phyloP scores from a whole-genome alignment of 2,888 invertebrate species.

The Dimorphilus gyrociliatus region DNA sequence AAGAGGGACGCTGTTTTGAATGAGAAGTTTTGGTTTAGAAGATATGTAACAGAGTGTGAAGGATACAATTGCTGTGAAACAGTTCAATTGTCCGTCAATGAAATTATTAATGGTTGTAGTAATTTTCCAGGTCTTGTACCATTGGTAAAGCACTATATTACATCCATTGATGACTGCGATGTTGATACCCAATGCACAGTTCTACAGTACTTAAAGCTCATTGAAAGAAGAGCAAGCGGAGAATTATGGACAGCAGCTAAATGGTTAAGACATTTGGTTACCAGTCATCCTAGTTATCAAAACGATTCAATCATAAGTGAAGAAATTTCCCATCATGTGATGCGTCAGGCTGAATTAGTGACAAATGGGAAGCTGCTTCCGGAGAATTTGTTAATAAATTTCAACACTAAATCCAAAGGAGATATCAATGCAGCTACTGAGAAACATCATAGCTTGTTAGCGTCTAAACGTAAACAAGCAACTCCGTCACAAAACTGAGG shows the following conservation, averaged over 20 bases:
- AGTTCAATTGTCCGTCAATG: constrained; percentile 80
- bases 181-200: constrained; percentile 95
- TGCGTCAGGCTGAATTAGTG: too few relatives aligned
- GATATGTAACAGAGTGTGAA: constrained; percentile 9
- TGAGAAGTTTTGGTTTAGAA: constrained; percentile 73
- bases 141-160: constrained; percentile 78
- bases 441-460: too few relatives aligned
- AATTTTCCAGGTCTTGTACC: constrained; percentile 87
- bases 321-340: constrained; percentile 26
- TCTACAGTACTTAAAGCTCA: constrained; percentile 82
- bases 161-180: constrained; percentile 78
- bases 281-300: constrained; percentile 69
- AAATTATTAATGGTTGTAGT: constrained; percentile 87
- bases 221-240: constrained; percentile 45
- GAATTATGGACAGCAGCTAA: constrained; percentile 79
- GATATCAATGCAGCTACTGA: too few relatives aligned
- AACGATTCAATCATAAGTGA: constrained; percentile 77
- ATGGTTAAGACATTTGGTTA: constrained; percentile 81
- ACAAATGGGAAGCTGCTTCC: too few relatives aligned
- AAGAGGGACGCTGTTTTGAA: constrained; percentile 65
- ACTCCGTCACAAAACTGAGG: too few relatives aligned
- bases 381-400: too few relatives aligned
- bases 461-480: too few relatives aligned
- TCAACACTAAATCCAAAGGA: too few relatives aligned
- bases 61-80: too few relatives aligned